A percentile compares a stretch with the other conserved stretches of the same genome.
Evolutionary conservation across 2,888 invertebrate species (phyloP).

Genomic region (Axea sp.): DNA sequence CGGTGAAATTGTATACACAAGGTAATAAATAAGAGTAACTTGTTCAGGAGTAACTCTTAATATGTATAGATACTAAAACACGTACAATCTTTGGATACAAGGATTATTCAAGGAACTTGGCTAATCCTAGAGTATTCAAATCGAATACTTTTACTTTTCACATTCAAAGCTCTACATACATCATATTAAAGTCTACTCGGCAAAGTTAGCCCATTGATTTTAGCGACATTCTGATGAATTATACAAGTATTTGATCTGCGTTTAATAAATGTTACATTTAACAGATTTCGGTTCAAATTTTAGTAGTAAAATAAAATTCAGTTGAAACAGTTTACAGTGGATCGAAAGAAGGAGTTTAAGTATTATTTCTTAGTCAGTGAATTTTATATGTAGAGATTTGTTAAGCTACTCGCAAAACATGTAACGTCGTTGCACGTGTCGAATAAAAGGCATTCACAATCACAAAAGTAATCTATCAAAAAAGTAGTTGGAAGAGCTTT

Average conservation of each 20-base stretch:
- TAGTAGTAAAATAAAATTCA: too few relatives aligned
- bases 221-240: not conserved
- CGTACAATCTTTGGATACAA: conserved; percentile 8
- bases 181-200: too few relatives aligned
- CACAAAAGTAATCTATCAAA: conserved; percentile 36
- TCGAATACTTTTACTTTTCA: not conserved
- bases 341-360: too few relatives aligned
- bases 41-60: not conserved
- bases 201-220: too few relatives aligned
- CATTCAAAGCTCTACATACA: not conserved
- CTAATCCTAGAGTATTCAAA: conserved; percentile 1
- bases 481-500: conserved; percentile 23
- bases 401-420: not conserved
- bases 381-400: not conserved
- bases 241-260: not conserved
- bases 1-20: not conserved
- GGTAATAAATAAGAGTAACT: not conserved
- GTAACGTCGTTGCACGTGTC: conserved; percentile 18
- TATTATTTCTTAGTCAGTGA: too few relatives aligned
- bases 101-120: conserved; percentile 7
- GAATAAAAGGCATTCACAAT: conserved; percentile 23
- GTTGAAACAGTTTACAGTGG: too few relatives aligned
- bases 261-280: too few relatives aligned
- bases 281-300: too few relatives aligned
- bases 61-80: conserved; percentile 2